phyloP scores from a whole-genome alignment of 2,113 vertebrate species.

The Urocolius indicus region DNA sequence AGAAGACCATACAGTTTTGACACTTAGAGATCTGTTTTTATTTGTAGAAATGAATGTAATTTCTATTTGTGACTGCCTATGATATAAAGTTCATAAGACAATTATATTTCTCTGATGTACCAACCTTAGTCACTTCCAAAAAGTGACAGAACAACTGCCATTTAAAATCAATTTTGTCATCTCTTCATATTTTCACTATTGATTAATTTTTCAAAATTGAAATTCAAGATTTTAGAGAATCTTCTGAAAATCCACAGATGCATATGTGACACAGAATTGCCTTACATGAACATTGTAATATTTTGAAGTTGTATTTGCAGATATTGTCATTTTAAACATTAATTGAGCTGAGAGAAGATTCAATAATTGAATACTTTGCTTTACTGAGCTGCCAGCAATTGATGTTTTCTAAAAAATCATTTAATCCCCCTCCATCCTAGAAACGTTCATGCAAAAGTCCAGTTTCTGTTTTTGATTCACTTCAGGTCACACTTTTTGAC shows the following conservation, averaged over 20 bases:
- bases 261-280: background rate
- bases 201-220: background rate
- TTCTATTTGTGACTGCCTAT: background rate
- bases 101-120: background rate
- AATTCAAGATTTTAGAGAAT: background rate
- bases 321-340: background rate
- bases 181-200: background rate
- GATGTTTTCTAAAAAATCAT: background rate
- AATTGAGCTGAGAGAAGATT: background rate
- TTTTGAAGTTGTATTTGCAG: background rate
- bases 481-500: background rate
- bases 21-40: background rate
- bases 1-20: background rate
- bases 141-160: background rate
- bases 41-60: background rate
- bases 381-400: background rate
- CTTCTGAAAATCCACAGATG: background rate
- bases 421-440: background rate
- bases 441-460: background rate
- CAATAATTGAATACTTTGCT: background rate
- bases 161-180: background rate
- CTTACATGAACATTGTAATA: background rate
- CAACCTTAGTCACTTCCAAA: background rate
- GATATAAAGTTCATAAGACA: background rate
- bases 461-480: background rate